Conservation (phyloP, 2,888 invertebrate species). For the Nemurella pictetii region DNA sequence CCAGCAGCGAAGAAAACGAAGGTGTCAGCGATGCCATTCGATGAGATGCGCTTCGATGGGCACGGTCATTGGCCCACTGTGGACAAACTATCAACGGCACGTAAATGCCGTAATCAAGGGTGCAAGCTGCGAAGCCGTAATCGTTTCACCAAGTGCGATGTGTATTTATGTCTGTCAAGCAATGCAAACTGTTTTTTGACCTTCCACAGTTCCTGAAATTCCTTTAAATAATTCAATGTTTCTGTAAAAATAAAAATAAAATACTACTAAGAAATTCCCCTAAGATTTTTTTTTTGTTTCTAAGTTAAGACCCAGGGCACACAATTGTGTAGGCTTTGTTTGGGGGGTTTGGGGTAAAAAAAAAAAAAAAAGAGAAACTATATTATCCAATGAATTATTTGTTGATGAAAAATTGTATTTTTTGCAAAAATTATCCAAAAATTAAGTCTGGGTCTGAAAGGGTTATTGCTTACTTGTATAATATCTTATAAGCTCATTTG, state of each 20-base stretch:
- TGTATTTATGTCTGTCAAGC: neutral
- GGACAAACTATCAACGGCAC: neutral
- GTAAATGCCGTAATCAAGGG: neutral
- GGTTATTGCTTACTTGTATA: too few relatives aligned
- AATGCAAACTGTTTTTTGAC: neutral
- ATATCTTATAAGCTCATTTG: too few relatives aligned
- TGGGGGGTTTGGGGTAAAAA: too few relatives aligned
- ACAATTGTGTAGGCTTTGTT: neutral
- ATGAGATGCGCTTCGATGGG: neutral
- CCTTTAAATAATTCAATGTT: neutral
- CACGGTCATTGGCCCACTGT: neutral
- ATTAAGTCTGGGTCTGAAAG: neutral
- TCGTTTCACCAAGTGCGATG: neutral
- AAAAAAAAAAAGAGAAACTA: neutral
- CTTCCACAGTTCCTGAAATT: neutral
- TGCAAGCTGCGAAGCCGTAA: neutral
- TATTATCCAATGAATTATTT: constrained; percentile 34
- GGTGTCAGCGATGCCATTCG: neutral
- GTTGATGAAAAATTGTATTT: constrained; percentile 34
- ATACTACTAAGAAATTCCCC: too few relatives aligned
- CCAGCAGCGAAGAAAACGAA: neutral
- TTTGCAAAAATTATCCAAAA: neutral
- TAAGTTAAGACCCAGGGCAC: neutral
- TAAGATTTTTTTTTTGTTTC: too few relatives aligned
- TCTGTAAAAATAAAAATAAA: too few relatives aligned